A percentile compares a stretch with the other conserved stretches of the same genome.
These are phyloP conservation scores for Odontamblyopus lacepedii DNA, from an alignment of 2,797 vertebrate genomes.

Conservation along the genomic window DNA sequence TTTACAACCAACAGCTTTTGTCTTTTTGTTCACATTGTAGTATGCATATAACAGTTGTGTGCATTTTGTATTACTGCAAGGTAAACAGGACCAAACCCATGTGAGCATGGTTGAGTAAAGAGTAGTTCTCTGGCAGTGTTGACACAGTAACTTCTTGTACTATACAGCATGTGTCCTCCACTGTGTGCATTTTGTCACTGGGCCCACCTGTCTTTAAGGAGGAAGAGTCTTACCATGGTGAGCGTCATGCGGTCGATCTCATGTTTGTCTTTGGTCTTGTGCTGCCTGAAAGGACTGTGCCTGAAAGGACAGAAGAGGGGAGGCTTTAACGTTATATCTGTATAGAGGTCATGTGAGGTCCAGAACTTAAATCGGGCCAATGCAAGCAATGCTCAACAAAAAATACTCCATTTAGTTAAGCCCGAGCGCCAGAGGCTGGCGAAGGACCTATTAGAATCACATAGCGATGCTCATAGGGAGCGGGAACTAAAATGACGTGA, in stretches of 20 bases:
- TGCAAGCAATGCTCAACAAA: not conserved
- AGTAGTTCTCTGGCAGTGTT: conserved; percentile 15
- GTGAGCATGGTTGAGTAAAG: conserved; percentile 21
- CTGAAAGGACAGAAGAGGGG: conserved; percentile 62
- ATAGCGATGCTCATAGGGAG: too few relatives aligned
- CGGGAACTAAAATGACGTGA: too few relatives aligned
- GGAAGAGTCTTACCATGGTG: conserved; percentile 87
- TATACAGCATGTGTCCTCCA: not conserved
- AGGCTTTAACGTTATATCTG: not conserved
- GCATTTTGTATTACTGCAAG: conserved; percentile 29
- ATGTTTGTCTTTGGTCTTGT: conserved; percentile 99
- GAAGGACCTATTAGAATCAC: too few relatives aligned
- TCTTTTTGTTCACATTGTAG: conserved; percentile 15
- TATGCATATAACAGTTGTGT: conserved; percentile 25
- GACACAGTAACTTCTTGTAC: conserved; percentile 17
- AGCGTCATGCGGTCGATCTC: conserved; percentile 99
- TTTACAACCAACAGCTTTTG: not conserved
- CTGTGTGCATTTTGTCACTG: not conserved
- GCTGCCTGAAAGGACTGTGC: conserved; percentile 97
- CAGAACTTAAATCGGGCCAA: not conserved
- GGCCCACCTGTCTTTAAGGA: conserved; percentile 1
- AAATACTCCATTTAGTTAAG: not conserved
- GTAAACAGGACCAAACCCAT: conserved; percentile 34
- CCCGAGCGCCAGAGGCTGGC: too few relatives aligned
- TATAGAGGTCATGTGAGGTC: not conserved